A percentile compares a stretch with the other conserved stretches of the same genome.
Conservation (phyloP, 92 coral and sea anemone genomes). For the Phenganax marumi region DNA sequence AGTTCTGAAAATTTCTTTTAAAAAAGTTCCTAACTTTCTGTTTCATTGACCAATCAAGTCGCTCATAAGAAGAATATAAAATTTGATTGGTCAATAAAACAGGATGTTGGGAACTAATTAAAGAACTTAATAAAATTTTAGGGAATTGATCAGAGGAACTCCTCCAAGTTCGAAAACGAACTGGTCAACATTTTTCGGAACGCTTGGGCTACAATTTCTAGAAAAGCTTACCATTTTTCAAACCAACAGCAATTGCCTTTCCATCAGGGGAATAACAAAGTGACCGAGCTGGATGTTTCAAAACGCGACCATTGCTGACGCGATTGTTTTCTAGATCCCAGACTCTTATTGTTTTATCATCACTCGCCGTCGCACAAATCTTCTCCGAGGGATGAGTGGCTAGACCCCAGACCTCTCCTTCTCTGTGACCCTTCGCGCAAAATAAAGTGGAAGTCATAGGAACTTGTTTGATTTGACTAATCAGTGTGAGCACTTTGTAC, state of each 20-base stretch:
- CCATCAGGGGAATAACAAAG: constrained; percentile 94
- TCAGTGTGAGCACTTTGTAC: neutral
- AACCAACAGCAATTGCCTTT: constrained; percentile 88
- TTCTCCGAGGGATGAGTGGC: constrained; percentile 89
- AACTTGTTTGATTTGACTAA: neutral
- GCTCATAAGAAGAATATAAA: too few species aligned
- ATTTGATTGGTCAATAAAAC: too few species aligned
- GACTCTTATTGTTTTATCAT: constrained; percentile 86
- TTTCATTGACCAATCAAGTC: too few species aligned
- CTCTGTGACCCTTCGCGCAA: constrained; percentile 87
- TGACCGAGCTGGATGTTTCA: constrained; percentile 84
- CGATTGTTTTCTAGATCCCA: constrained; percentile 83
- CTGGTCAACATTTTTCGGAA: neutral
- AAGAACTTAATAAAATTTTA: too few species aligned
- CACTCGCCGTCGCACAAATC: constrained; percentile 87
- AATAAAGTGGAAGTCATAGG: neutral
- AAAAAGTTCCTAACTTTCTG: too few species aligned
- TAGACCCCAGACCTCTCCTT: constrained; percentile 96
- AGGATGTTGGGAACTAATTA: too few species aligned
- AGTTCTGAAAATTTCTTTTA: too few species aligned
- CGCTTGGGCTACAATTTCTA: neutral
- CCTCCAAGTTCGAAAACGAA: too few species aligned
- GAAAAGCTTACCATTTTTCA: constrained; percentile 78
- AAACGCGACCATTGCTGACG: constrained; percentile 82
- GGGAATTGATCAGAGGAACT: too few species aligned